Base-by-base conservation (phyloP, 2,888 invertebrate species). In the Elmis aenea region DNA sequence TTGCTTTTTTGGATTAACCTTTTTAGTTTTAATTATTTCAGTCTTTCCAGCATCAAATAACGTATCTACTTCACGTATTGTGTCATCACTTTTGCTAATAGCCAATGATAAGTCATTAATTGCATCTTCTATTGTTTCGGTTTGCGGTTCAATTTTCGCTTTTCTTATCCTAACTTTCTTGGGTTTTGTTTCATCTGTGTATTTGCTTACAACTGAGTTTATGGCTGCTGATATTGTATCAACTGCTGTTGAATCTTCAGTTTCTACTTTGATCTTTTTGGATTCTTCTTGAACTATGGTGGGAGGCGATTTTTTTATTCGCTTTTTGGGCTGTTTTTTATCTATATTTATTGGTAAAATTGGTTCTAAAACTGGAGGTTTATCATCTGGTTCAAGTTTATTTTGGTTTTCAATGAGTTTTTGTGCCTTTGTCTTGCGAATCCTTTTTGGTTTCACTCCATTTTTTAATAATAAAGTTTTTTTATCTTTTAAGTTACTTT, bases 121-220 rank as follows among this genome's bases (percentile, higher is more conserved):
- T 3, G 66, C 64, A 35, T 65, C 66, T 47, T 67, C 67, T 10
- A 66, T 54, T 6, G 60, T 54, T 33, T 62, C 59, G 5, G 30
- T 25, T 11, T 24, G 24, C 9, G 28, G 28, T 16, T n/a, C 56
- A 3, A 47, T 22, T 48, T 61, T 58, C 21, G 52, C 51, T 45
- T 54, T 55, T 33, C 48, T 53, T 2, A 47, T 31, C 24, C 48
- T 48, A 13, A 48, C 26, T 11, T 50, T 52, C 16, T 18, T 38
- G n/a, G 29, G 36, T 42, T 47, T 50, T 5, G 13, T 33, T 21
- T 33, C 27, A 18, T 33, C 38, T 26, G 26, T 27, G 5, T 26
- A 33, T 40, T 44, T 33, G n/a, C 18, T 43, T 12, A 51, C 27
- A 29, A 47, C 47, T n/a, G 47, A 46, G 32, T 51, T 45, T 10